Evolutionary conservation across 2,113 vertebrate genomes (phyloP).

Genomic region (Misgurnus mizolepis): DNA sequence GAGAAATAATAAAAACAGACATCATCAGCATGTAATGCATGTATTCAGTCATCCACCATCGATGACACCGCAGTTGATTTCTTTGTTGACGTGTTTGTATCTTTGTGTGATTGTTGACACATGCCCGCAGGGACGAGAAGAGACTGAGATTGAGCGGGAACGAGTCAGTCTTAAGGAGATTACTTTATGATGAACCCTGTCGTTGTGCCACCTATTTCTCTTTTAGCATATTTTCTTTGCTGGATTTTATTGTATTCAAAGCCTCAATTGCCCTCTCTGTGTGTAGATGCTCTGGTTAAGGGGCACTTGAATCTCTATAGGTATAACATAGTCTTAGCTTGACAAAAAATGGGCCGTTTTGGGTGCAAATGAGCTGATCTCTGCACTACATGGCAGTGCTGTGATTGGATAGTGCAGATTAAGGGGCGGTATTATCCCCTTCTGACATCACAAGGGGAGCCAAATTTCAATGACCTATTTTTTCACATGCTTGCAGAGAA

Average conservation of each 20-base stretch:
- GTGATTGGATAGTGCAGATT: too few species aligned
- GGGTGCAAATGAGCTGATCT: too few species aligned
- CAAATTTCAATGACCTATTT: too few species aligned
- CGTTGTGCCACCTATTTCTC: constrained; percentile 24
- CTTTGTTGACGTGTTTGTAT: not conserved
- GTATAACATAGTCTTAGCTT: not conserved
- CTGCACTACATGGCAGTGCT: too few species aligned
- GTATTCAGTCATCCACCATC: not conserved
- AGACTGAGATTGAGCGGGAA: not conserved
- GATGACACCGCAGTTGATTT: constrained; percentile 39
- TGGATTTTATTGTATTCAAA: constrained; percentile 14
- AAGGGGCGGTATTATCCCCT: too few species aligned
- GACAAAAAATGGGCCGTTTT: too few species aligned
- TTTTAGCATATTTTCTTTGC: constrained; percentile 7
- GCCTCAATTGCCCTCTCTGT: constrained; percentile 8
- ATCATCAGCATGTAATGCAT: not conserved
- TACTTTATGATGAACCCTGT: constrained; percentile 32
- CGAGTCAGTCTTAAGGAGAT: constrained; percentile 13
- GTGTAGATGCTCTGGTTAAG: not conserved
- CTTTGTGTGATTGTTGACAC: constrained; percentile 1
- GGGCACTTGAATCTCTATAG: not conserved
- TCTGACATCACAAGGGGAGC: too few species aligned
- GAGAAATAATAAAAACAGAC: constrained; percentile 60
- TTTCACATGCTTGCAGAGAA: too few species aligned
- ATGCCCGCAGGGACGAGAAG: not conserved